A percentile compares a stretch with the other conserved stretches of the same genome.
phyloP scores from a whole-genome alignment of 2,113 vertebrate genomes.

The Chaetodon trifascialis region DNA sequence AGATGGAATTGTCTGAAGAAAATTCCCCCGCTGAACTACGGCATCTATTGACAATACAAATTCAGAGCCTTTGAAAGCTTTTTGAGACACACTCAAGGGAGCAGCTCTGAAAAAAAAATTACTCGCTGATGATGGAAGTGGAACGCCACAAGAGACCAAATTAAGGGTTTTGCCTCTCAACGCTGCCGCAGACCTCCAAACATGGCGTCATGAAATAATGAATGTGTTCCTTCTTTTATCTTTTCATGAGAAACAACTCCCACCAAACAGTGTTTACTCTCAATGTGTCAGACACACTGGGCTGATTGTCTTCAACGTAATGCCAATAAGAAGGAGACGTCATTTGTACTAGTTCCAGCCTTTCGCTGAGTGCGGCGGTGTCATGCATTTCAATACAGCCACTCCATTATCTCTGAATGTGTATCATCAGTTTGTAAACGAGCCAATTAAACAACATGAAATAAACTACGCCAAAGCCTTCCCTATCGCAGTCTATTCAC shows the following conservation, averaged over 20 bases:
- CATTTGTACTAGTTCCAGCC: slow-evolving; percentile 24
- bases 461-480: slow-evolving; percentile 42
- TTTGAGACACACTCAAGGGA: slow-evolving; percentile 37
- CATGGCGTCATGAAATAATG: slow-evolving; percentile 13
- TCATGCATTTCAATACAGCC: slow-evolving; percentile 20
- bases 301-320: slow-evolving; percentile 9
- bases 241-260: neutral
- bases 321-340: slow-evolving; percentile 28
- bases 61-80: slow-evolving; percentile 45
- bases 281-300: slow-evolving; percentile 10
- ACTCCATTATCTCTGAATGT: slow-evolving; percentile 46
- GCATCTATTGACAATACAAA: slow-evolving; percentile 68
- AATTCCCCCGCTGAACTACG: slow-evolving; percentile 47
- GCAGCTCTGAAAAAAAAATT: slow-evolving; percentile 4
- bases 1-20: slow-evolving; percentile 66
- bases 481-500: slow-evolving; percentile 30
- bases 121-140: slow-evolving; percentile 22
- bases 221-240: slow-evolving; percentile 19
- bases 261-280: slow-evolving; percentile 15
- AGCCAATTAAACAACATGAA: slow-evolving; percentile 68
- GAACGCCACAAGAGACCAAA: slow-evolving; percentile 60
- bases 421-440: slow-evolving; percentile 67
- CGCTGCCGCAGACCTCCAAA: slow-evolving; percentile 18
- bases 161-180: slow-evolving; percentile 32
- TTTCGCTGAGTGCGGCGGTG: slow-evolving; percentile 12